Evolutionary conservation across 2,113 vertebrate genomes (phyloP).

Genomic region (Albula glossodonta): DNA sequence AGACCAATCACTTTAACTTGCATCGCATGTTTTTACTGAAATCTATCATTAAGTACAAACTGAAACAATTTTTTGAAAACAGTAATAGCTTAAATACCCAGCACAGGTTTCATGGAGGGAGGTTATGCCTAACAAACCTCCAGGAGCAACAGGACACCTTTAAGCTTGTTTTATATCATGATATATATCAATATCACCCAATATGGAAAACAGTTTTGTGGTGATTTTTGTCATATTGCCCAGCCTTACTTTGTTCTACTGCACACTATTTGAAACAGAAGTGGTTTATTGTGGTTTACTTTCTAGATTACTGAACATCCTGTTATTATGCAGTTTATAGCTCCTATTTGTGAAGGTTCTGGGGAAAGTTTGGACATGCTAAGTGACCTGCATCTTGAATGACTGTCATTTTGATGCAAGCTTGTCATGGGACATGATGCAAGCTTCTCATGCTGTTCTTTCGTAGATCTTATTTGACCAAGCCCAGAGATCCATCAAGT

Average conservation of each 20-base stretch:
- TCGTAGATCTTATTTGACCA: constrained; percentile 96
- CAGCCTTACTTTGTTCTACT: not conserved
- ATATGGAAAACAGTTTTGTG: too few species aligned
- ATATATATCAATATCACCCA: too few species aligned
- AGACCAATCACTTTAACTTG: too few species aligned
- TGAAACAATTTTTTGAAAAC: too few species aligned
- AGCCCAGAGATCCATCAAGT: constrained; percentile 95
- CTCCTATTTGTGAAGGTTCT: not conserved
- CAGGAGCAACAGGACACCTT: too few species aligned
- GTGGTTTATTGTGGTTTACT: not conserved
- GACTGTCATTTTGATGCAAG: not conserved
- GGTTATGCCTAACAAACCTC: too few species aligned
- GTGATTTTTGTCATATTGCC: not conserved
- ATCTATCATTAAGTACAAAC: too few species aligned
- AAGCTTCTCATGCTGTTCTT: constrained; percentile 17
- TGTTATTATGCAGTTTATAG: not conserved
- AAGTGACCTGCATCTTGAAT: too few species aligned
- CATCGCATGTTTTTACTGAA: too few species aligned
- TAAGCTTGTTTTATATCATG: too few species aligned
- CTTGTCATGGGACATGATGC: not conserved
- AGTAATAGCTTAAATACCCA: too few species aligned
- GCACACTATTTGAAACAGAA: not conserved
- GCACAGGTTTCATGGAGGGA: too few species aligned
- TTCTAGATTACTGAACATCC: not conserved
- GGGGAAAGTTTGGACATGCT: not conserved